Conservation (phyloP, 2,888 invertebrate genomes). For the Panzeria rudis region DNA sequence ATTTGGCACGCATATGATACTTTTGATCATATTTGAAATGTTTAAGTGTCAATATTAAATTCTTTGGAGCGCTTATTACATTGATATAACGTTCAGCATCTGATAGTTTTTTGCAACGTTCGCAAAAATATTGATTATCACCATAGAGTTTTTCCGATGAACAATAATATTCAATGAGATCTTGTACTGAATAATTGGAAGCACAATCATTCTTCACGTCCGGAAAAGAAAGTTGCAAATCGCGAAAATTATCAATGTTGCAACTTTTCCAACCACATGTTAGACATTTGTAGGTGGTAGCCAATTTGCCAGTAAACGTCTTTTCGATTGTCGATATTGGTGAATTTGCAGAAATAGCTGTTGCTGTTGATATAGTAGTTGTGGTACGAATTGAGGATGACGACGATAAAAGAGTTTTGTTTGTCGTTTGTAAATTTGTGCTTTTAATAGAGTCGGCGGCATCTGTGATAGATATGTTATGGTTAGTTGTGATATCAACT, state of each 20-base stretch:
- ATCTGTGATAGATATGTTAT: slow-evolving; percentile 58
- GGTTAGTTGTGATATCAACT: slow-evolving; percentile 29
- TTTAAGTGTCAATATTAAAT: slow-evolving; percentile 91
- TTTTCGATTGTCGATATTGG: slow-evolving; percentile 85
- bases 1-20: slow-evolving; percentile 90
- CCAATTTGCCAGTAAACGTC: slow-evolving; percentile 90
- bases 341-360: slow-evolving; percentile 46
- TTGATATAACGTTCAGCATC: slow-evolving; percentile 90
- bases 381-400: slow-evolving; percentile 64
- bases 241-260: slow-evolving; percentile 91
- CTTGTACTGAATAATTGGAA: slow-evolving; percentile 88
- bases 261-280: slow-evolving; percentile 89
- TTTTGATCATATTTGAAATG: slow-evolving; percentile 91
- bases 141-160: slow-evolving; percentile 90
- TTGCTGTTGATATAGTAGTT: slow-evolving; percentile 49
- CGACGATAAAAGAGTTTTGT: slow-evolving; percentile 54
- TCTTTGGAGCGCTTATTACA: slow-evolving; percentile 89
- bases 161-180: slow-evolving; percentile 90
- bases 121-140: slow-evolving; percentile 93
- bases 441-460: slow-evolving; percentile 62
- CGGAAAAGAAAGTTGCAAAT: slow-evolving; percentile 91
- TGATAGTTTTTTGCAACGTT: slow-evolving; percentile 88
- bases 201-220: slow-evolving; percentile 84
- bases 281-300: slow-evolving; percentile 90
- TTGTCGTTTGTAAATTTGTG: slow-evolving; percentile 64